A percentile compares a stretch with the other conserved stretches of the same genome.
These are phyloP conservation scores for Tetramorium simillimum DNA, from an alignment of 1,140 invertebrate species.

Conservation along the genomic window DNA sequence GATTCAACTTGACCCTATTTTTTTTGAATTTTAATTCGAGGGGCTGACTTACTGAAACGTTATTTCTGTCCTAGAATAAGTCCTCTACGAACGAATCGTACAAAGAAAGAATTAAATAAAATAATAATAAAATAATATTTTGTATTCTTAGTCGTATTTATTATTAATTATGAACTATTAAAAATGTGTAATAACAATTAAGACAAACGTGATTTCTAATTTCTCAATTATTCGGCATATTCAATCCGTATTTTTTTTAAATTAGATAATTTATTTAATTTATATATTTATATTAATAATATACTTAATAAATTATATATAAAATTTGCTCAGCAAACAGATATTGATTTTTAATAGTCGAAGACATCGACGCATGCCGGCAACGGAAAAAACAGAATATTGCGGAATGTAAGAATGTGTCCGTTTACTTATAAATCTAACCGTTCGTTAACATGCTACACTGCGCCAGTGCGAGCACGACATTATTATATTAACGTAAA, in stretches of 20 bases:
- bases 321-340: neutral
- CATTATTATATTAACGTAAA: neutral
- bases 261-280: neutral
- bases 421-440: neutral
- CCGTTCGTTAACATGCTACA: neutral
- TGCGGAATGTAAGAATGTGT: too few species aligned
- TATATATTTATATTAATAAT: neutral
- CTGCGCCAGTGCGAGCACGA: neutral
- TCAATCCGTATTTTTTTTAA: neutral
- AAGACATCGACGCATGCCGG: neutral
- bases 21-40: neutral
- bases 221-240: neutral
- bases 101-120: neutral
- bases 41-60: neutral
- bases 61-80: neutral
- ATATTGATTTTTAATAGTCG: neutral
- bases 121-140: neutral
- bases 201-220: neutral
- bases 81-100: neutral
- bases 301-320: neutral
- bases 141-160: neutral
- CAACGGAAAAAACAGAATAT: neutral
- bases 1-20: conserved; percentile 9
- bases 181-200: neutral
- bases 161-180: neutral